Conservation (phyloP, 2,797 vertebrate genomes). For the Corythornis leucogaster region DNA sequence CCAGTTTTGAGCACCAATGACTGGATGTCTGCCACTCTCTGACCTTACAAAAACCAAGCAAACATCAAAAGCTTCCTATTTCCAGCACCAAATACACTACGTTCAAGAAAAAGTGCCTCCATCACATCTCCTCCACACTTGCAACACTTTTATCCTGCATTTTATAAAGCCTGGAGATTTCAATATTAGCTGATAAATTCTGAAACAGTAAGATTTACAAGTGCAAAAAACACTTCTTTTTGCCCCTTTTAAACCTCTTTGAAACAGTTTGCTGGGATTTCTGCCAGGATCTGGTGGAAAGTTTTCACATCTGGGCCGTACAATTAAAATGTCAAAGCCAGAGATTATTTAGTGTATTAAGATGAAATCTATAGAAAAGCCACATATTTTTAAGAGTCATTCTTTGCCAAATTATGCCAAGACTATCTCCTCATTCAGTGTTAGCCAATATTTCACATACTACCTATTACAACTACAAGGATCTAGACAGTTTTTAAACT, state of each 20-base stretch:
- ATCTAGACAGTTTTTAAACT: not conserved
- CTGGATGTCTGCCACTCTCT: not conserved
- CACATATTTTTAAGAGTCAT: not conserved
- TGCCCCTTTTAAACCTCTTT: not conserved
- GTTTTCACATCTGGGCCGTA: slow-evolving; percentile 56
- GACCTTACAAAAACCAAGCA: not conserved
- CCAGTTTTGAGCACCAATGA: accelerated
- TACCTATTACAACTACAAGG: not conserved
- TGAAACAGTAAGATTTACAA: slow-evolving; percentile 58
- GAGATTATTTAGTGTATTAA: slow-evolving; percentile 54
- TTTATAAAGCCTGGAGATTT: not conserved
- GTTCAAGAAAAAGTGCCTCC: not conserved
- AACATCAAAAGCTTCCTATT: not conserved
- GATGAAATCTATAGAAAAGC: slow-evolving; percentile 52
- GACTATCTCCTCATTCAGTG: not conserved
- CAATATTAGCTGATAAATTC: slow-evolving; percentile 29
- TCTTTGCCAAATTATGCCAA: not conserved
- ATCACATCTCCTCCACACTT: not conserved
- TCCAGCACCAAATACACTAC: not conserved
- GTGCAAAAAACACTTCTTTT: slow-evolving; percentile 1
- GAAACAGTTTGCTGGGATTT: slow-evolving; percentile 45
- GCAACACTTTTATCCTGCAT: not conserved
- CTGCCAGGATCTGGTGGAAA: slow-evolving; percentile 62
- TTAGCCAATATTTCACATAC: not conserved
- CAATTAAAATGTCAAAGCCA: slow-evolving; percentile 62